These are phyloP conservation scores for Pampusana beccarii DNA, from an alignment of 2,113 vertebrate genomes.

Conservation along the genomic window DNA sequence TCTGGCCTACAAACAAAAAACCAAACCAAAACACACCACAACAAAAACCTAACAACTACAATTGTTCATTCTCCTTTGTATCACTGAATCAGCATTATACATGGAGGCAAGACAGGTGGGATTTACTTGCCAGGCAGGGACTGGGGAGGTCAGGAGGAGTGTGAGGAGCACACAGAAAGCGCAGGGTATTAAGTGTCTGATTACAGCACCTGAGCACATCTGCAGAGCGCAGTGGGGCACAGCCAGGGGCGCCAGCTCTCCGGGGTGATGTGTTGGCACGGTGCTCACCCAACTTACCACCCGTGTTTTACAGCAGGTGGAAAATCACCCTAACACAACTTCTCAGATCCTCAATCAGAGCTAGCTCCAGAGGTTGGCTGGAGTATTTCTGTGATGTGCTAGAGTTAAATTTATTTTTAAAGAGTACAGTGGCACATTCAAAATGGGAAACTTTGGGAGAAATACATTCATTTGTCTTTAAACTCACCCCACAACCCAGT, in stretches of 20 bases:
- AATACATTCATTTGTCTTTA: background rate
- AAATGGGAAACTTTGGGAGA: background rate
- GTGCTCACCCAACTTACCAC: background rate
- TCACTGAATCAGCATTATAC: background rate
- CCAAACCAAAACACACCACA: background rate
- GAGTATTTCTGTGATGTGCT: background rate
- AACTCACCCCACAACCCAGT: conserved; percentile 97
- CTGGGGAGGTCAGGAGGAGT: background rate
- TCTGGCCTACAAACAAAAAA: background rate
- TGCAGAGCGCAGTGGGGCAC: background rate
- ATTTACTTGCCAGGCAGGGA: background rate
- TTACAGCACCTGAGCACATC: background rate
- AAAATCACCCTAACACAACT: background rate
- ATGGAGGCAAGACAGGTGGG: background rate
- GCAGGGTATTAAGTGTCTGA: background rate
- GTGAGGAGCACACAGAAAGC: background rate
- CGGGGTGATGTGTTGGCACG: fast-evolving
- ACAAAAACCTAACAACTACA: background rate
- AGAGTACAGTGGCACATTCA: background rate
- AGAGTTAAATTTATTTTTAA: background rate
- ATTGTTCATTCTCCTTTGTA: background rate
- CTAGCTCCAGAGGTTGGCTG: background rate
- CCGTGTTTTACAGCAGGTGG: background rate
- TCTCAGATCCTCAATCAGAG: background rate
- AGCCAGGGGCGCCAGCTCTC: background rate